Conservation (phyloP, 2,113 vertebrate species). For the Corythaeola cristata region DNA sequence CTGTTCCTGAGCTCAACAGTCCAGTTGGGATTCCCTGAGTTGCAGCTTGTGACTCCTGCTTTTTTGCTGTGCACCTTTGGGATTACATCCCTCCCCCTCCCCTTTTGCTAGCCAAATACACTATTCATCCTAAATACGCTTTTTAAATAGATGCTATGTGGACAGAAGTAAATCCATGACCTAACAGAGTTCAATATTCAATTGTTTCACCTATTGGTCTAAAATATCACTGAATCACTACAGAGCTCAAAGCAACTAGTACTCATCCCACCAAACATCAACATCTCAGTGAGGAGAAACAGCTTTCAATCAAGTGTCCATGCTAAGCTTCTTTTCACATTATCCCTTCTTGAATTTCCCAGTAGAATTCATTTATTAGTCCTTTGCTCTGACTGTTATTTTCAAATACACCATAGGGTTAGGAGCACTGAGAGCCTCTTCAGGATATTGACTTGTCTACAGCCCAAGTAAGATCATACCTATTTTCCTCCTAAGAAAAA, state of each 20-base stretch:
- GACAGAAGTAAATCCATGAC: background rate
- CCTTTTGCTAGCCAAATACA: background rate
- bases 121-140: background rate
- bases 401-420: background rate
- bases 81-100: background rate
- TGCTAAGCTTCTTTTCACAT: background rate
- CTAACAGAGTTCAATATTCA: background rate
- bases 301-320: background rate
- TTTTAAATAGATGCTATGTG: background rate
- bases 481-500: background rate
- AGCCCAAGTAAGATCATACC: background rate
- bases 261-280: background rate
- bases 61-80: background rate
- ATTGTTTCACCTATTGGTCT: background rate
- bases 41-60: background rate
- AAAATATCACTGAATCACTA: background rate
- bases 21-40: background rate
- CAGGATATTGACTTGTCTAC: background rate
- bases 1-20: background rate
- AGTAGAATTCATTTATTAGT: background rate
- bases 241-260: background rate
- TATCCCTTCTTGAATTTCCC: background rate
- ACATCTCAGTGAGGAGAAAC: background rate
- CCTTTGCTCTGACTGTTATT: background rate
- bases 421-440: background rate